phyloP scores from a whole-genome alignment of 2,888 invertebrate species.

The Agonopterix subpropinquella region DNA sequence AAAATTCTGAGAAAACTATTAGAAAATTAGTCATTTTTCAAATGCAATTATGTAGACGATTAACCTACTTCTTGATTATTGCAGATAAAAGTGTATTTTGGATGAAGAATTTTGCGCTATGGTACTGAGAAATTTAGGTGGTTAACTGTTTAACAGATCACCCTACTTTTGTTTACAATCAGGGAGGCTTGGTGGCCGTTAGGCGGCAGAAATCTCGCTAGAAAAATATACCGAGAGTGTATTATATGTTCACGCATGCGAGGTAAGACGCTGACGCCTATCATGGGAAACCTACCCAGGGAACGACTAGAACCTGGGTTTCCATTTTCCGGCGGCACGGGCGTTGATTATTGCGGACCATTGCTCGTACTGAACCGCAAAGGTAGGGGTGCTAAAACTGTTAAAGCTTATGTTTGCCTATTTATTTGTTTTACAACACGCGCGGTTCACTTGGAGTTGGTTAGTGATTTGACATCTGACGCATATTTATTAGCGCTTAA shows the following conservation, averaged over 20 bases:
- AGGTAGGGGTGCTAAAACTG: not conserved
- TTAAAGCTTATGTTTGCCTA: constrained; percentile 1
- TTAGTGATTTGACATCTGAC: constrained; percentile 9
- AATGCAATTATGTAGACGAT: too few relatives aligned
- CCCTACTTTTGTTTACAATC: not conserved
- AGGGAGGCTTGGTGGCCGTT: constrained; percentile 3
- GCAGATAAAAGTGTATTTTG: too few relatives aligned
- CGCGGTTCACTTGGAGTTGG: constrained; percentile 9
- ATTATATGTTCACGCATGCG: constrained; percentile 4
- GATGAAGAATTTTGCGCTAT: too few relatives aligned
- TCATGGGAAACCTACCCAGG: constrained; percentile 8
- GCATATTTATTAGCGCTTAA: constrained; percentile 9
- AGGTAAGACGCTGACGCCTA: constrained; percentile 3
- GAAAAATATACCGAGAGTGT: constrained; percentile 1
- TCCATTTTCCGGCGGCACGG: constrained; percentile 4
- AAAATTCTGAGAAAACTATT: too few relatives aligned
- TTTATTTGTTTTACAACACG: constrained; percentile 11
- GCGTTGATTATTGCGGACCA: not conserved
- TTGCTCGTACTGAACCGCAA: not conserved
- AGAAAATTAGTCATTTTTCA: too few relatives aligned
- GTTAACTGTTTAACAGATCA: too few relatives aligned
- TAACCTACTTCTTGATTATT: too few relatives aligned
- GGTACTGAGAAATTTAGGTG: too few relatives aligned
- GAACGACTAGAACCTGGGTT: constrained; percentile 8
- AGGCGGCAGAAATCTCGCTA: constrained; percentile 7